Conservation (phyloP, 2,797 vertebrate species). For the Echiichthys vipera region DNA sequence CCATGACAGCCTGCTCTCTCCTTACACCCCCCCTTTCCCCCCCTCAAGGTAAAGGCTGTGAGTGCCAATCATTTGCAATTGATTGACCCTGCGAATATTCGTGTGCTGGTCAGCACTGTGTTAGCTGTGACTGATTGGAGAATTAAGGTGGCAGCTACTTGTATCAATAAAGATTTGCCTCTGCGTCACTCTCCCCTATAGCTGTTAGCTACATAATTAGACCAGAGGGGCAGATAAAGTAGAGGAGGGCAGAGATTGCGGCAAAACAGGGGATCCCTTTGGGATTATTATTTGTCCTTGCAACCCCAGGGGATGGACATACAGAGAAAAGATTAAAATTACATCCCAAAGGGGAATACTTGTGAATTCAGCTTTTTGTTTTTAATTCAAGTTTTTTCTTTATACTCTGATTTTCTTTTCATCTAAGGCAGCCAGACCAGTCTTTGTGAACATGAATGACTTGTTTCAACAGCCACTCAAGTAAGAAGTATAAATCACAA, state of each 20-base stretch:
- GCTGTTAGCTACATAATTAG: slow-evolving; percentile 62
- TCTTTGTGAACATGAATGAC: slow-evolving; percentile 2
- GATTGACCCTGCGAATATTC: slow-evolving; percentile 73
- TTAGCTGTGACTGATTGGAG: slow-evolving; percentile 70
- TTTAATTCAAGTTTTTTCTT: no score
- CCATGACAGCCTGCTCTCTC: slow-evolving; percentile 35
- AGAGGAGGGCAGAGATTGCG: slow-evolving; percentile 19
- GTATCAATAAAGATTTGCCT: slow-evolving; percentile 72
- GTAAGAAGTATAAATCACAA: background rate
- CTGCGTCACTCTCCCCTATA: slow-evolving; percentile 37
- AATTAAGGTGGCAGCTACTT: slow-evolving; percentile 74
- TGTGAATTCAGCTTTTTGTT: background rate
- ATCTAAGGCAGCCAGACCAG: background rate
- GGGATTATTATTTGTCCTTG: slow-evolving; percentile 27
- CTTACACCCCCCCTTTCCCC: slow-evolving; percentile 19
- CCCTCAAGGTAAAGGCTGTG: slow-evolving; percentile 62
- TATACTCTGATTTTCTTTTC: background rate
- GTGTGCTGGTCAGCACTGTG: slow-evolving; percentile 36
- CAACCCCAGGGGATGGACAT: slow-evolving; percentile 11
- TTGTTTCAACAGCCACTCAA: background rate
- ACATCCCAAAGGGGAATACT: background rate
- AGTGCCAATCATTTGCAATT: slow-evolving; percentile 73
- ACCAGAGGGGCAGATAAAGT: slow-evolving; percentile 33
- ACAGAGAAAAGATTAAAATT: background rate
- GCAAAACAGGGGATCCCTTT: slow-evolving; percentile 12